Evolutionary conservation across 1,140 invertebrate genomes (phyloP).

Genomic region (Drosophila jambulina): DNA sequence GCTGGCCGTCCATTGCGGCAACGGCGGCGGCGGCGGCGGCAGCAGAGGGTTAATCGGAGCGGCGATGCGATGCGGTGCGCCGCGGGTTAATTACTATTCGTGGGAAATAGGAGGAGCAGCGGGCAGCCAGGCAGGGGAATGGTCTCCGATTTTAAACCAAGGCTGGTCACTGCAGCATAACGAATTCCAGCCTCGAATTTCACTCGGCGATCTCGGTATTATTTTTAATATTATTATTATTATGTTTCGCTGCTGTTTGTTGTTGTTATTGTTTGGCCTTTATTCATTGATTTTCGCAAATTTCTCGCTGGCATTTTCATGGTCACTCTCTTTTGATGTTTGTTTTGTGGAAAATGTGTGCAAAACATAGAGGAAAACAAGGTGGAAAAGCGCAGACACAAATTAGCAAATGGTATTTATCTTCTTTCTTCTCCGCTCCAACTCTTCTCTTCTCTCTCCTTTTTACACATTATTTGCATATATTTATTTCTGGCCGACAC

Average conservation of each 20-base stretch:
- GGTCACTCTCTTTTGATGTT: slow-evolving; percentile 61
- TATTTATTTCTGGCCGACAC: slow-evolving; percentile 23
- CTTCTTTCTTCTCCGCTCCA: slow-evolving; percentile 12
- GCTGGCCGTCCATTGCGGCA: slow-evolving; percentile 82
- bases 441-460: background rate
- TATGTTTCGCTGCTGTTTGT: slow-evolving; percentile 44
- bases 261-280: slow-evolving; percentile 63
- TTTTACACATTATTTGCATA: slow-evolving; percentile 27
- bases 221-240: slow-evolving; percentile 34
- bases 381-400: slow-evolving; percentile 26
- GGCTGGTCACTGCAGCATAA: slow-evolving; percentile 71
- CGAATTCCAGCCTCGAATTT: slow-evolving; percentile 50
- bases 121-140: slow-evolving; percentile 11
- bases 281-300: slow-evolving; percentile 79
- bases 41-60: slow-evolving; percentile 19
- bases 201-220: slow-evolving; percentile 19
- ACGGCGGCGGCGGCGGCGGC: background rate
- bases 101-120: slow-evolving; percentile 6
- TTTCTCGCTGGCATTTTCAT: slow-evolving; percentile 80
- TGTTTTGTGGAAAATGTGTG: slow-evolving; percentile 29
- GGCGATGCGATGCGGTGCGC: slow-evolving; percentile 14
- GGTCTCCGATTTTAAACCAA: slow-evolving; percentile 30
- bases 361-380: slow-evolving; percentile 18
- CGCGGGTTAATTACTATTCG: slow-evolving; percentile 27
- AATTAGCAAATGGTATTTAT: slow-evolving; percentile 62